A percentile compares a stretch with the other conserved stretches of the same genome.
phyloP scores from a whole-genome alignment of 2,797 vertebrate species.

The Acridotheres tristis region DNA sequence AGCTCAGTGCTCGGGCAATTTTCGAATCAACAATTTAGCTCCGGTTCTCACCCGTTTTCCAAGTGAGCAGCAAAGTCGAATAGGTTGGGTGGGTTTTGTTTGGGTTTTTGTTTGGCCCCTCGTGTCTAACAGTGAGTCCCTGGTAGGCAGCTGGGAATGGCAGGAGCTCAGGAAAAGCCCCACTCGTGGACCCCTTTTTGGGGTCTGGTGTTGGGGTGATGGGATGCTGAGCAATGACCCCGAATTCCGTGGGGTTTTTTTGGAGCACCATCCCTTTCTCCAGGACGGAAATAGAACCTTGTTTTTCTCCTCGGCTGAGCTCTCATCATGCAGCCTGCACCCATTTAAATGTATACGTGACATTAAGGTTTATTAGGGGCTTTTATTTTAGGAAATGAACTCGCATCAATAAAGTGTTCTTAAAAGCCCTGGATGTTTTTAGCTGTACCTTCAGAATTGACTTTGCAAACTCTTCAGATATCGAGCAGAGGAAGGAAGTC shows the following conservation, averaged over 20 bases:
- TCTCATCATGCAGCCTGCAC: background rate
- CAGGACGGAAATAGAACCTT: background rate
- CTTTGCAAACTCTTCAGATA: slow-evolving; percentile 15
- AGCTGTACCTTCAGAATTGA: slow-evolving; percentile 28
- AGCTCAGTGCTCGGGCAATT: background rate
- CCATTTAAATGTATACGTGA: background rate
- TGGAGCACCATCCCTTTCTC: background rate
- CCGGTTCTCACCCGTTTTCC: background rate
- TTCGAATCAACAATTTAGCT: background rate
- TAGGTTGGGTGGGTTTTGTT: background rate
- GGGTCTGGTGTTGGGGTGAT: too few relatives aligned
- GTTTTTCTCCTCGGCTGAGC: background rate
- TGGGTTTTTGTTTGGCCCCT: background rate
- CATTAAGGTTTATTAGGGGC: slow-evolving; percentile 37
- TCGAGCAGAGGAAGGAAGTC: background rate
- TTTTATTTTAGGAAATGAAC: slow-evolving; percentile 50
- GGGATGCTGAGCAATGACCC: background rate
- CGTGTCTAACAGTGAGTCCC: background rate
- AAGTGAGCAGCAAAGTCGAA: background rate
- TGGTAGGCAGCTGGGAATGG: rapidly evolving
- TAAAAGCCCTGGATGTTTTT: slow-evolving; percentile 49
- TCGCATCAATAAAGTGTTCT: slow-evolving; percentile 33
- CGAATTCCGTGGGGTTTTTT: background rate
- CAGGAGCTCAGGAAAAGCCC: background rate
- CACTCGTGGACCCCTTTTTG: background rate